A percentile compares a stretch with the other conserved stretches of the same genome.
Evolutionary conservation across 2,113 vertebrate genomes (phyloP).

Genomic region (Labeo rohita): DNA sequence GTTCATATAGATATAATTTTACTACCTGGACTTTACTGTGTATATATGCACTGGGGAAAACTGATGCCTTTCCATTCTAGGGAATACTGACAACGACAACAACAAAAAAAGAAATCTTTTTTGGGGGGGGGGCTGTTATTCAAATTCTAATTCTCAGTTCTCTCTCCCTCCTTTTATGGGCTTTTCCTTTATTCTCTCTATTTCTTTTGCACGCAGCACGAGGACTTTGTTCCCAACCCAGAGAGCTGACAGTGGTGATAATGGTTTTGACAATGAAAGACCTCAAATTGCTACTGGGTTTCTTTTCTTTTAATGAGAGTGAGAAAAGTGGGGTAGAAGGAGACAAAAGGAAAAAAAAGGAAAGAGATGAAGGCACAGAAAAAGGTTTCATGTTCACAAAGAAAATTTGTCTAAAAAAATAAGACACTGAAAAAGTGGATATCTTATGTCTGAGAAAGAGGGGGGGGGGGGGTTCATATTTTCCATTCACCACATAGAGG

Average conservation of each 20-base stretch:
- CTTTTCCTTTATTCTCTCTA: constrained; percentile 67
- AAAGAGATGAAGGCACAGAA: constrained; percentile 20
- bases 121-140: constrained; percentile 38
- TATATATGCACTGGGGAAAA: constrained; percentile 51
- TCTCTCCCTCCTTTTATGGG: constrained; percentile 45
- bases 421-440: not conserved
- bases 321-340: constrained; percentile 37
- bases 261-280: constrained; percentile 77
- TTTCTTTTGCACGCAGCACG: constrained; percentile 74
- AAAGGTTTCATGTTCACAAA: constrained; percentile 40
- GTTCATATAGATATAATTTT: constrained; percentile 77
- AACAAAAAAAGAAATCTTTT: not conserved
- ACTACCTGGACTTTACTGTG: constrained; percentile 50
- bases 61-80: constrained; percentile 47
- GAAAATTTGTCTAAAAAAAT: not conserved
- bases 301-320: constrained; percentile 72
- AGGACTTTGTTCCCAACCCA: constrained; percentile 77
- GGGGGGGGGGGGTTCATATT: not conserved
- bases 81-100: constrained; percentile 26
- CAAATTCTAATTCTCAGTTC: constrained; percentile 52
- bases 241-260: constrained; percentile 78
- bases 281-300: constrained; percentile 71
- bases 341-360: constrained; percentile 20
- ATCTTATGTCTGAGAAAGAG: not conserved
- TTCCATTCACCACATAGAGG: constrained; percentile 15